Percentiles rank a stretch among this genome's conserved stretches.
These are phyloP conservation scores for Cebidichthys violaceus DNA, from an alignment of 2,113 vertebrate species.

Conservation along the genomic window DNA sequence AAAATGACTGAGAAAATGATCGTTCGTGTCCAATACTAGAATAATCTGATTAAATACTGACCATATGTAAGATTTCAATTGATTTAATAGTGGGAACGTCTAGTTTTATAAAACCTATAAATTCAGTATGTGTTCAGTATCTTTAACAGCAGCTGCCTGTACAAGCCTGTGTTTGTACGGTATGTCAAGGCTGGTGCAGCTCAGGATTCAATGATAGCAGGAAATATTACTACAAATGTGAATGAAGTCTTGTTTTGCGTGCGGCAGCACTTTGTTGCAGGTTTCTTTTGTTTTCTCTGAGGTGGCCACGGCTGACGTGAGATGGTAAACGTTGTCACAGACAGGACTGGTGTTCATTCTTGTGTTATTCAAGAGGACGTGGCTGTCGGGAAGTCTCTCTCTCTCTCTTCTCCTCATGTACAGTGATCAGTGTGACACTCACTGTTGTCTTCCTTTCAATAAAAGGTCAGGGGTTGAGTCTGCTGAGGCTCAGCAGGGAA, in stretches of 20 bases:
- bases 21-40: background rate
- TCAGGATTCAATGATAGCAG: background rate
- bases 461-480: constrained; percentile 35
- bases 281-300: background rate
- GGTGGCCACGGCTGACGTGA: background rate
- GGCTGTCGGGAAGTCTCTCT: constrained; percentile 49
- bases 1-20: background rate
- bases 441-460: background rate
- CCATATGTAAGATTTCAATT: background rate
- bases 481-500: constrained; percentile 12
- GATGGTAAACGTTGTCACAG: background rate
- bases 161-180: background rate
- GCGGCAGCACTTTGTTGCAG: background rate
- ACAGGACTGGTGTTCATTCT: background rate
- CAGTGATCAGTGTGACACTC: constrained; percentile 17
- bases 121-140: background rate
- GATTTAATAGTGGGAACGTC: background rate
- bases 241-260: background rate
- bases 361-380: constrained; percentile 25
- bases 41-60: background rate
- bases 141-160: background rate
- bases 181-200: background rate
- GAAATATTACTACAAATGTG: background rate
- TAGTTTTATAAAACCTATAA: background rate
- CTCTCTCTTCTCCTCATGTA: background rate